Percentiles rank a stretch among this genome's conserved stretches.
phyloP scores from a whole-genome alignment of 2,797 vertebrate genomes.

The Anguilla anguilla region DNA sequence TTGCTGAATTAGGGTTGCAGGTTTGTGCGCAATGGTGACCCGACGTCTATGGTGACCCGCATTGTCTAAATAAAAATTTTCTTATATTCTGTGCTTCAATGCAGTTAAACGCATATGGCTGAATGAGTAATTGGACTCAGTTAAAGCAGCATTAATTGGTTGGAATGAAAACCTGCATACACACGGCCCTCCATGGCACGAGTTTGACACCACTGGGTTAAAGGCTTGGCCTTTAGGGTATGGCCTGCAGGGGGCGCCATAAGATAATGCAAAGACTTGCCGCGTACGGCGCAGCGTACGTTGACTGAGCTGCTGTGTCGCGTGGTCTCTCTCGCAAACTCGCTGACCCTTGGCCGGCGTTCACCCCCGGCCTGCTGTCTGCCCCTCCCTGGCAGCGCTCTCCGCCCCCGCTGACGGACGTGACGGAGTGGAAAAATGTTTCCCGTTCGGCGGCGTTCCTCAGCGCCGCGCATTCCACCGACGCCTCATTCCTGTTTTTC shows the following conservation, averaged over 20 bases:
- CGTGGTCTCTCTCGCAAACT: not conserved
- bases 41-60: too few species aligned
- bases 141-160: too few species aligned
- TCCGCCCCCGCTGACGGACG: not conserved
- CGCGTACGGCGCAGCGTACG: too few species aligned
- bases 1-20: too few species aligned
- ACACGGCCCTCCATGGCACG: too few species aligned
- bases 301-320: not conserved
- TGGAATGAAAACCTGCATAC: too few species aligned
- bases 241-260: conserved; percentile 26
- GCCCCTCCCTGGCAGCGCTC: not conserved
- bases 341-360: not conserved
- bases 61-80: too few species aligned
- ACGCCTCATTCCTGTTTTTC: not conserved
- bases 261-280: conserved; percentile 11
- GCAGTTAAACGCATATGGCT: too few species aligned
- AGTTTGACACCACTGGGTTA: too few species aligned
- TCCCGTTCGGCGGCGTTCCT: not conserved
- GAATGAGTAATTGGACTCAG: too few species aligned
- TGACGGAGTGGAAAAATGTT: not conserved
- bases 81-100: too few species aligned
- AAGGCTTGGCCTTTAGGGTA: not conserved
- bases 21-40: too few species aligned
- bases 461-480: not conserved
- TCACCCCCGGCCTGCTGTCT: not conserved